Conservation (phyloP, 2,797 vertebrate genomes). For the Pipistrellus kuhlii region DNA sequence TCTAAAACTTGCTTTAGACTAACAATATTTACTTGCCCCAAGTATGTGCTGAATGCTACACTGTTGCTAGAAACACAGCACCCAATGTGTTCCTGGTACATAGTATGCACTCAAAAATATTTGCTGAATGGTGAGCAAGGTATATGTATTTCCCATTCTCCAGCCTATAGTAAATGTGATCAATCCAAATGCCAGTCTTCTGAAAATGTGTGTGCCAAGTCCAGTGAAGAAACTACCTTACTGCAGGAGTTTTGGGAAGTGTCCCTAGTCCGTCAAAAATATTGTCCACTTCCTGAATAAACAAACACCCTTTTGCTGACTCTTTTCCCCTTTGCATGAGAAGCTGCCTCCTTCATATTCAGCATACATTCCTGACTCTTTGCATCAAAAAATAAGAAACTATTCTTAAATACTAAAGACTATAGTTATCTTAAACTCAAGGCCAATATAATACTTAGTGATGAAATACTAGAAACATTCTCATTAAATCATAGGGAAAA, state of each 20-base stretch:
- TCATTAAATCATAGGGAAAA: conserved; percentile 34
- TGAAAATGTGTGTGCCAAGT: neutral
- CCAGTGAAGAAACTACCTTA: neutral
- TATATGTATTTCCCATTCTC: neutral
- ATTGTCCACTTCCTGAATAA: neutral
- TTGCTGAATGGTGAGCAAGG: neutral
- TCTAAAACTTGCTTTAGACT: neutral
- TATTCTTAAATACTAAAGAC: conserved; percentile 36
- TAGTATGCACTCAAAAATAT: neutral
- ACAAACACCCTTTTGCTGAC: neutral
- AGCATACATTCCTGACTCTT: neutral
- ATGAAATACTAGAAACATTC: conserved; percentile 48
- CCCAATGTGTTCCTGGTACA: neutral
- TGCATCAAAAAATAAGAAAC: neutral
- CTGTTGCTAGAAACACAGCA: neutral
- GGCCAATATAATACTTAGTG: neutral
- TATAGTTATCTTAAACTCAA: neutral
- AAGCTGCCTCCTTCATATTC: neutral
- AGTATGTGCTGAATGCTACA: neutral
- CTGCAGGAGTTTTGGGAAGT: neutral
- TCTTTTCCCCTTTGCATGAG: neutral
- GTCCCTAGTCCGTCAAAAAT: neutral
- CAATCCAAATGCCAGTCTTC: neutral
- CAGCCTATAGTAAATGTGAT: neutral
- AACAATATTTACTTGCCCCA: neutral